phyloP scores from a whole-genome alignment of 2,888 invertebrate genomes.

The Helobdella robusta region DNA sequence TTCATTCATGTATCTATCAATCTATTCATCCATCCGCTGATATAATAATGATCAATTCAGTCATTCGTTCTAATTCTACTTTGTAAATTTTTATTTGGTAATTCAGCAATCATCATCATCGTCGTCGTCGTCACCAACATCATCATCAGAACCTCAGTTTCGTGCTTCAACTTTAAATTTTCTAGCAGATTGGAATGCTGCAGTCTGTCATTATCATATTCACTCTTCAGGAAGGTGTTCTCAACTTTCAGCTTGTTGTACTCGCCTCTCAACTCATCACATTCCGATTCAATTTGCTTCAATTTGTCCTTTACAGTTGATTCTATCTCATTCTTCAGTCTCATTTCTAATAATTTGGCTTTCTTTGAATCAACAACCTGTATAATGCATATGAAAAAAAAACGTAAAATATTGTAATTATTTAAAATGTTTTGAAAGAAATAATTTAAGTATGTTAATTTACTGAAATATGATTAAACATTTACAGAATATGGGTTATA shows the following conservation, averaged over 20 bases:
- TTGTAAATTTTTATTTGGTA: too few species aligned
- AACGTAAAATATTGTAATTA: too few species aligned
- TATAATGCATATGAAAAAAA: not conserved
- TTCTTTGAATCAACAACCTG: constrained; percentile 43
- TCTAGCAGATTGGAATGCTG: constrained; percentile 42
- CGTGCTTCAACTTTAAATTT: constrained; percentile 44
- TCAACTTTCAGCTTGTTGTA: constrained; percentile 46
- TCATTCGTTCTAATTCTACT: too few species aligned
- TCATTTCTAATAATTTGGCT: constrained; percentile 42
- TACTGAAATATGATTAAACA: too few species aligned
- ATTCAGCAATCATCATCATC: too few species aligned
- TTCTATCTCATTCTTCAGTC: constrained; percentile 44
- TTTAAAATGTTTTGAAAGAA: too few species aligned
- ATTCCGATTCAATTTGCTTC: constrained; percentile 41
- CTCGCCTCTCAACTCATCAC: constrained; percentile 40
- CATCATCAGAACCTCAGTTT: constrained; percentile 43
- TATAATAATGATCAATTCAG: too few species aligned
- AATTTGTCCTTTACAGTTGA: constrained; percentile 41
- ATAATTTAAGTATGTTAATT: too few species aligned
- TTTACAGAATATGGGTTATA: not conserved
- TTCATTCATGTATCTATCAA: too few species aligned
- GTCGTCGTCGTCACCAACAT: constrained; percentile 1
- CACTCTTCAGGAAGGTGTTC: constrained; percentile 46
- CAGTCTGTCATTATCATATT: constrained; percentile 45
- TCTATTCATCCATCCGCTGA: too few species aligned